phyloP scores from a whole-genome alignment of 2,797 vertebrate species.

The Serranus cabrilla region DNA sequence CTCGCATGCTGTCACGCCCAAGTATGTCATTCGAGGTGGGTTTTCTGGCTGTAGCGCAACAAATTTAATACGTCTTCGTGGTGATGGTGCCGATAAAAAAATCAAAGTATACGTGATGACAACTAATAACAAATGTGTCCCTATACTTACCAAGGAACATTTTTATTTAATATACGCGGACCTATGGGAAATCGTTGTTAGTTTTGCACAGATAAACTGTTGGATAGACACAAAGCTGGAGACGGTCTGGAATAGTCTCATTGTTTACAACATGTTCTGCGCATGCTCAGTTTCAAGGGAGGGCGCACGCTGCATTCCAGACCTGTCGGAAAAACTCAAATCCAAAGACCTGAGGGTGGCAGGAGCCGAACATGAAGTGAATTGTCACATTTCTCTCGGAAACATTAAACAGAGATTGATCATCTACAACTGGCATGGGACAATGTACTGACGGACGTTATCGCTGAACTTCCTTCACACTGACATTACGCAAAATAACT shows the following conservation, averaged over 20 bases:
- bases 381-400: not conserved
- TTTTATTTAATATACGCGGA: conserved; percentile 50
- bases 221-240: conserved; percentile 83
- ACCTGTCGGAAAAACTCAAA: conserved; percentile 56
- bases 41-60: conserved; percentile 70
- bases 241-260: conserved; percentile 85
- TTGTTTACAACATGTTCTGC: conserved; percentile 87
- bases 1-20: conserved; percentile 83
- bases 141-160: conserved; percentile 82
- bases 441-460: not conserved
- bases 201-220: conserved; percentile 71
- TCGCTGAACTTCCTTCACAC: not conserved
- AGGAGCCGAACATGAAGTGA: not conserved
- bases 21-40: conserved; percentile 76
- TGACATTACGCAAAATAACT: too few species aligned
- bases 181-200: conserved; percentile 45
- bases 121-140: conserved; percentile 44
- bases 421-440: not conserved
- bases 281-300: conserved; percentile 82
- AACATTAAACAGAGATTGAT: not conserved
- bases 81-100: conserved; percentile 66
- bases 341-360: not conserved
- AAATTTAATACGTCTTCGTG: conserved; percentile 72
- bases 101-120: conserved; percentile 60
- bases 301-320: conserved; percentile 67